Conservation (phyloP, 2,888 invertebrate genomes). For the Pseudoips prasinana region DNA sequence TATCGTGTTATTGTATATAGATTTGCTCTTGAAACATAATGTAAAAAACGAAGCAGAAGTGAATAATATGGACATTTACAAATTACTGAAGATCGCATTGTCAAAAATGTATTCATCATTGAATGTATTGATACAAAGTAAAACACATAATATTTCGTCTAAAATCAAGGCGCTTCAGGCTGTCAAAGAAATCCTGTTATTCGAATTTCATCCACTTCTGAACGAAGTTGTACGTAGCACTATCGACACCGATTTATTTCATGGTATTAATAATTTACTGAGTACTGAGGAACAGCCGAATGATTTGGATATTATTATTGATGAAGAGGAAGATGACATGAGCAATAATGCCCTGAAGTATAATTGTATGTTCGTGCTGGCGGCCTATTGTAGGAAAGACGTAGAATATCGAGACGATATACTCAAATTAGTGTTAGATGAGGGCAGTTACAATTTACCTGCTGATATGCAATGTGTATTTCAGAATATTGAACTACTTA, state of each 20-base stretch:
- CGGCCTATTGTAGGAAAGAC: constrained; percentile 57
- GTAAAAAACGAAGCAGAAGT: constrained; percentile 36
- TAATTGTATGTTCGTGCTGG: constrained; percentile 53
- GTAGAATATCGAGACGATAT: constrained; percentile 56
- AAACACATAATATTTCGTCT: constrained; percentile 32
- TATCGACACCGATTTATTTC: constrained; percentile 54
- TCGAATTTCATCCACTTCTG: constrained; percentile 44
- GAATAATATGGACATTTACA: constrained; percentile 33
- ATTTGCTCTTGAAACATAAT: constrained; percentile 46
- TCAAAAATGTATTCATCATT: constrained; percentile 40
- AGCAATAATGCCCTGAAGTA: constrained; percentile 51
- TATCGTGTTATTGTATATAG: constrained; percentile 44
- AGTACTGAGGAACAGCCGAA: constrained; percentile 41
- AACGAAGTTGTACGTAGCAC: constrained; percentile 41
- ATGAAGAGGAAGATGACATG: constrained; percentile 55
- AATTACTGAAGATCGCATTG: constrained; percentile 37
- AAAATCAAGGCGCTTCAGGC: constrained; percentile 48
- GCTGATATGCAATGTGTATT: constrained; percentile 55
- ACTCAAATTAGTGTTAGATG: constrained; percentile 57
- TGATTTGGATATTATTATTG: constrained; percentile 46
- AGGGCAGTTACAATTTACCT: constrained; percentile 55
- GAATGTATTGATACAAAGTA: constrained; percentile 40
- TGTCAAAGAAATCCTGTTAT: constrained; percentile 46
- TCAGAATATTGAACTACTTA: constrained; percentile 54
- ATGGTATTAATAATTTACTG: constrained; percentile 54